Evolutionary conservation across 2,888 invertebrate genomes (phyloP), one percentile per base, ranked within the genome.

Genomic region (Ochlodes sylvanus): DNA sequence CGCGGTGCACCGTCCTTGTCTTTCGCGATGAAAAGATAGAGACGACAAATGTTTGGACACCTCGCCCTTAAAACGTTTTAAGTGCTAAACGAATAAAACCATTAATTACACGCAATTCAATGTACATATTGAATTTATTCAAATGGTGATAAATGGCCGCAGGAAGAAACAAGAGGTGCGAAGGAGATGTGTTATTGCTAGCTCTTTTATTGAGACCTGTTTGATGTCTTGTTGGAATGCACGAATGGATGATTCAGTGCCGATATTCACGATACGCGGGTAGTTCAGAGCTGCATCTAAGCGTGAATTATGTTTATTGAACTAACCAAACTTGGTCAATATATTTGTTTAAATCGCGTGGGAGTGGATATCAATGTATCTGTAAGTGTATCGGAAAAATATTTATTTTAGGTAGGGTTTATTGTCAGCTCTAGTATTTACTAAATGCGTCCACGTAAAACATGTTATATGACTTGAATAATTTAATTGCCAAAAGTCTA

Each of bases 81-180:
- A 92, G 92, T 92, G 92, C 90, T 92, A 92, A 92, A 92, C 92
- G 92, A 91, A 93, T 92, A 91, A 92, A 92, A 92, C 90, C 92
- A 93, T 93, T 93, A 93, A 93, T 93, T 93, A 92, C 90, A 89
- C 74, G 86, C 89, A 89, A 92, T 92, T 92, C 92, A 92, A 92
- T 92, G 92, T 92, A 92, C 92, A 93, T 93, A 93, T 93, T 93
- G 93, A 92, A 93, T 93, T 93, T 93, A 93, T 93, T 93, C 89
- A 92, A 93, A 93, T 93, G 86, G 91, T 92, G 92, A 93, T 93
- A 91, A 92, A 93, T 93, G 88, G 86, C 78, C 76, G 79, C 57
- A 69, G 82, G 74, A 77, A 81, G 85, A 87, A 86, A 90, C 87
- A 90, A 89, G 88, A 89, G 89, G 92, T 84, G 90, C 83, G 86